A percentile compares a stretch with the other conserved stretches of the same genome.
phyloP scores from a whole-genome alignment of 2,797 vertebrate species.

The Coregonus ussuriensis region DNA sequence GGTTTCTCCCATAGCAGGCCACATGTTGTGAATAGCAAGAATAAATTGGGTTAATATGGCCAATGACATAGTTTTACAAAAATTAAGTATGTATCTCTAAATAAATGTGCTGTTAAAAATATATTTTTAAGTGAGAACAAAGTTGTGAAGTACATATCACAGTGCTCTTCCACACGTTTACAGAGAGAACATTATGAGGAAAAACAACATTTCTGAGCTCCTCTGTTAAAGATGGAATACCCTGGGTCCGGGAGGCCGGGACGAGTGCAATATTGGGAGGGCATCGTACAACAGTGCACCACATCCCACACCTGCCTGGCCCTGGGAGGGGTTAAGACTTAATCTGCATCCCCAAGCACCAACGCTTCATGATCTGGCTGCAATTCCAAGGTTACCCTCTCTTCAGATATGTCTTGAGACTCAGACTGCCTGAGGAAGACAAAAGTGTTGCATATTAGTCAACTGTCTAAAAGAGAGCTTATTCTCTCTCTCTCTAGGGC shows the following conservation, averaged over 20 bases:
- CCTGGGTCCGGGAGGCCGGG: conserved; percentile 87
- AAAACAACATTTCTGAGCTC: neutral
- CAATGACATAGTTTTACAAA: neutral
- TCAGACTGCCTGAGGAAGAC: neutral
- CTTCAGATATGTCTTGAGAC: neutral
- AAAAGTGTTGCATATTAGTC: neutral
- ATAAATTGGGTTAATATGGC: neutral
- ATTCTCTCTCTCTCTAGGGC: neutral
- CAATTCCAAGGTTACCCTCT: neutral
- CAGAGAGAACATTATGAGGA: neutral
- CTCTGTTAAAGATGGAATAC: conserved; percentile 47
- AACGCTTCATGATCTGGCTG: neutral
- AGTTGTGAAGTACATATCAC: neutral
- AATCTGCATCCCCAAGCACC: neutral
- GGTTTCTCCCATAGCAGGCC: neutral
- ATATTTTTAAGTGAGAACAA: too few relatives aligned
- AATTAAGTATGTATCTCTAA: neutral
- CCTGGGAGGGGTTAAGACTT: conserved; percentile 51
- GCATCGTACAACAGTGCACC: conserved; percentile 88
- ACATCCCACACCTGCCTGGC: conserved; percentile 85
- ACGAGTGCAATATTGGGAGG: conserved; percentile 95
- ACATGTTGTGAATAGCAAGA: neutral
- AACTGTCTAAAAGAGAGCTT: neutral
- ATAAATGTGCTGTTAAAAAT: neutral
- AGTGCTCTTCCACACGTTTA: neutral